Evolutionary conservation across 2,888 invertebrate species (phyloP).

Genomic region (Drosophila lutescens): DNA sequence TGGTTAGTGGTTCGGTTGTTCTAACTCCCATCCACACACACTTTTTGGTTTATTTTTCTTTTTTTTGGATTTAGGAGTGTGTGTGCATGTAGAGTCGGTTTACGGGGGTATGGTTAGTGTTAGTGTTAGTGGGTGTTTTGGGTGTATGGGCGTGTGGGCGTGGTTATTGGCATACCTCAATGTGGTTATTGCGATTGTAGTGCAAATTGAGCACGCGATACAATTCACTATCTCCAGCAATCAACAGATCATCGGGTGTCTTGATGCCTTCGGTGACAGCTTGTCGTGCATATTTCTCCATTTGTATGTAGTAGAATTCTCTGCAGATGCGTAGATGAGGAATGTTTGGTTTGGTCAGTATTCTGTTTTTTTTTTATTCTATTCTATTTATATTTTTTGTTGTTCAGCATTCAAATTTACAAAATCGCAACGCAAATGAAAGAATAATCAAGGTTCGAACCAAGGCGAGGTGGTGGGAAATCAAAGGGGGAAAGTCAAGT

Average conservation of each 20-base stretch:
- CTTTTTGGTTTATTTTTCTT: background rate
- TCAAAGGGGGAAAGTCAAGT: constrained; percentile 18
- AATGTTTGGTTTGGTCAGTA: constrained; percentile 76
- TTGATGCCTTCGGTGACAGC: constrained; percentile 98
- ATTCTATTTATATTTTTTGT: constrained; percentile 34
- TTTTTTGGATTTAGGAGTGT: constrained; percentile 5
- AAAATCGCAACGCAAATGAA: constrained; percentile 53
- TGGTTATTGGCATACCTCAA: constrained; percentile 82
- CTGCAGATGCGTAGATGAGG: constrained; percentile 87
- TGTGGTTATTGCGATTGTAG: constrained; percentile 95
- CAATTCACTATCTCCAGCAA: constrained; percentile 97
- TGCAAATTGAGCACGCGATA: constrained; percentile 99
- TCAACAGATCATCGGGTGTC: constrained; percentile 95
- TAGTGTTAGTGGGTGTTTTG: constrained; percentile 17
- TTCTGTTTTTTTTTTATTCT: constrained; percentile 50
- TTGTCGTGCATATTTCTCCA: constrained; percentile 99
- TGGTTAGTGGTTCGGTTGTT: constrained; percentile 34
- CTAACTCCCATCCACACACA: constrained; percentile 22
- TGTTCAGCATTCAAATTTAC: constrained; percentile 75
- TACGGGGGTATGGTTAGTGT: constrained; percentile 27
- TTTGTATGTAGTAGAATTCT: constrained; percentile 99
- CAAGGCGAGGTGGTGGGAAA: constrained; percentile 15
- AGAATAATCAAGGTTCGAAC: constrained; percentile 29
- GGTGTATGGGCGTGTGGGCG: constrained; percentile 9
- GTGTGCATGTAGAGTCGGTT: constrained; percentile 30